phyloP scores from a whole-genome alignment of 2,113 vertebrate species.

The Saimiri boliviensis region DNA sequence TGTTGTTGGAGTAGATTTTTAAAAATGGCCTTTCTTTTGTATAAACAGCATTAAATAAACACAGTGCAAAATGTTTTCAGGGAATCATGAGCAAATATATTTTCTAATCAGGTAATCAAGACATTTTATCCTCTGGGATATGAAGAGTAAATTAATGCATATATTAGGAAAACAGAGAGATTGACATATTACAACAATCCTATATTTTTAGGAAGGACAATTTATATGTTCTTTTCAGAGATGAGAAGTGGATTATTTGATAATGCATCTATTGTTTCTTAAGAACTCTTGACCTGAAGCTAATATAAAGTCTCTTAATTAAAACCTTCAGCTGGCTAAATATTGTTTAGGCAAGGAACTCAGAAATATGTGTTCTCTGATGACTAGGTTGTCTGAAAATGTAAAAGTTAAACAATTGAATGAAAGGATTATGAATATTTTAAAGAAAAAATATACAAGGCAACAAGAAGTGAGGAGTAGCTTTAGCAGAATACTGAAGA shows the following conservation, averaged over 20 bases:
- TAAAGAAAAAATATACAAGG: not conserved
- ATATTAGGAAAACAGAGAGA: not conserved
- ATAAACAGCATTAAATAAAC: not conserved
- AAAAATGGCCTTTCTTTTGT: not conserved
- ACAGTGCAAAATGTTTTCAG: not conserved
- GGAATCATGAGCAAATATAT: not conserved
- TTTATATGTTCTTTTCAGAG: not conserved
- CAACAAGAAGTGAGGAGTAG: not conserved
- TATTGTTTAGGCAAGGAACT: not conserved
- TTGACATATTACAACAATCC: not conserved
- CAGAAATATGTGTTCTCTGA: not conserved
- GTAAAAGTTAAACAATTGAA: conserved; percentile 12
- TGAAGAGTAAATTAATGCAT: not conserved
- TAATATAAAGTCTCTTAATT: not conserved
- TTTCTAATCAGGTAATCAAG: not conserved
- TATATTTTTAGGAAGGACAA: not conserved
- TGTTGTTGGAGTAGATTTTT: not conserved
- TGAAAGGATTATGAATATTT: not conserved
- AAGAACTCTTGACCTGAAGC: not conserved
- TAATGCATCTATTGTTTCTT: conserved; percentile 12
- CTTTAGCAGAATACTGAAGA: not conserved
- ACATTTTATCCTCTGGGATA: not conserved
- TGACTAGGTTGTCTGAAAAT: conserved; percentile 30
- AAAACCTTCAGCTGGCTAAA: not conserved
- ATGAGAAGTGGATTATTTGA: not conserved